Base-by-base conservation (phyloP, 2,113 vertebrate genomes). In the Nyctereutes procyonoides region DNA sequence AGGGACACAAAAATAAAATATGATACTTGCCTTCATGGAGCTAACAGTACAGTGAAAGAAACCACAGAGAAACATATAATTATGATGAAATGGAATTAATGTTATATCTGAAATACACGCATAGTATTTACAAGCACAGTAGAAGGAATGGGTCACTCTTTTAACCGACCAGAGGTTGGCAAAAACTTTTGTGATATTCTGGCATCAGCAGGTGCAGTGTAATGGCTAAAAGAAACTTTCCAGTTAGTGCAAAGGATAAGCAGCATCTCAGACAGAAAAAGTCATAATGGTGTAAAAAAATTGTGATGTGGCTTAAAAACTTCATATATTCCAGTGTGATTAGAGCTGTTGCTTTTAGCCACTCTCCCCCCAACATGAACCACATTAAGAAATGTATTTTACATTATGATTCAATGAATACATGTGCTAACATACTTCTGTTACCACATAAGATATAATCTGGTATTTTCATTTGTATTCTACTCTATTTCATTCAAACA, bases 341-440 rank as follows among this genome's bases (percentile, higher is more conserved):
- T 88, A 86, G 51, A 90, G 69, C 38, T 84, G 35, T 77, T 74
- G 13, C 19, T 43, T 79, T 81, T 90, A 43, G 67, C 32, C 67
- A 67, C 67, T n/a, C 16, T 20, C 8, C 16, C 32, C 7, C 14
- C 48, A 30, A 71, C 17, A 56, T n/a, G 9, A 95, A 51, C 63
- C 43, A 56, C 32, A 53, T 73, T 96, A 92, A 95, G 73, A 92
- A 93, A 62, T 90, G 30, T 10, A 35, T 76, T 94, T 93, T 69
- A 22, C 17, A 6, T 62, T 4, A 69, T 38, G 65, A 13, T 88
- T 93, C 91, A 96, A 2, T 58, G 62, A 83, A 22, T 80, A 10
- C 86, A 38, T 60, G 19, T 74, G 32, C 38, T 84, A 90, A 67
- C 22, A 32, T 28, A 15, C 28, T 82, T 95, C 60, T 83, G 8